Evolutionary conservation across 2,888 invertebrate species (phyloP), one percentile per base, ranked within the genome.

Genomic region (Nomada fabriciana): DNA sequence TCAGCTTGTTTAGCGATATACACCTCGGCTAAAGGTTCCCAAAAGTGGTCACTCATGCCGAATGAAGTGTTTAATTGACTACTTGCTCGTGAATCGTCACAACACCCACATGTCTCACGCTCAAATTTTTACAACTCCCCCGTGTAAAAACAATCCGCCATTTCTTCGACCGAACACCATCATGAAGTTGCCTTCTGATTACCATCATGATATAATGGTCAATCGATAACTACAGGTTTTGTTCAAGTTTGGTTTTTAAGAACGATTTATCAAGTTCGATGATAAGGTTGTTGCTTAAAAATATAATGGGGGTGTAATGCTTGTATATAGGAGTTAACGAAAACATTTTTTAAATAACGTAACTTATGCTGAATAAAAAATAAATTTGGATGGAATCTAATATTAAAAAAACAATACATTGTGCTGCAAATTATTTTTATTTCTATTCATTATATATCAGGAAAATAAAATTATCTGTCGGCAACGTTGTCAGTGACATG

Each of bases 21-120:
- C 89, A 97, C 95, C 94, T 96, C 96, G 53, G 96, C 96, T 84
- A 97, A 94, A 79, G 96, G 95, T 92, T 96, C 96, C 95, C 96
- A 96, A 85, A 95, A 95, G 85, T 93, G 91, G 86, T 95, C 95
- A 89, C 94, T 94, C 95, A 95, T 95, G n/a, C 76, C 86, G 88
- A 69, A 72, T 61, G 20, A 52, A 65, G 29, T 84, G 25, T 69
- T 73, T 74, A 74, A 84, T 75, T 74, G 55, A 57, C 76, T 84
- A 71, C 69, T 76, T 68, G 70, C 69, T 82, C 77, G 73, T 73
- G 64, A 84, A 85, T 83, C 72, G 88, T 91, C 90, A 89, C 86
- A 89, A 90, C 77, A 88, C 60, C 82, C 85, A 85, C 91, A 90
- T 91, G 85, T 80, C 85, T 86, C 69, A 82, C 76, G 68, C 81